Base-by-base conservation (phyloP, 2,888 invertebrate genomes). In the Zele albiditarsus region DNA sequence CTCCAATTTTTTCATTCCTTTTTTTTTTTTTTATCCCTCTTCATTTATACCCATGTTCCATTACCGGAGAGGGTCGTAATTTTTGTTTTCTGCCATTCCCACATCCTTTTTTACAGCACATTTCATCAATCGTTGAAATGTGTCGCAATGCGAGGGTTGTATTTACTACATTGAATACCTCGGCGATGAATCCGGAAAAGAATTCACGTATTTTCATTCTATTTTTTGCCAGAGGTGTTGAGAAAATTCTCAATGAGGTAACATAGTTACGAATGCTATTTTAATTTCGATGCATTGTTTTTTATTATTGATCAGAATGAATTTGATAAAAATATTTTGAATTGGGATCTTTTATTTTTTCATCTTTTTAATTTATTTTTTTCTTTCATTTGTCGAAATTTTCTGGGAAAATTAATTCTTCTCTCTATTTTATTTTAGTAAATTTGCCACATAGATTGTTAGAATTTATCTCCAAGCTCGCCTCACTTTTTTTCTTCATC, bases 11-110 rank as follows among this genome's bases (percentile, higher is more conserved):
- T 20, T 20, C 65, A 31, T 63, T 25, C n/a, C n/a, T n/a, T 71
- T 68, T 46, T 49, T 60, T 60, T 63, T 20, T 75, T 63, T 66
- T 33, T 16, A 68, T 80, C 74, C 66, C 77, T 75, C 75, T 74
- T 62, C 74, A 57, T 20, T 60, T 68, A 28, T 27, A 58, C 27
- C 58, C 58, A 58, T 25, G 27, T 58, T 25, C 27, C 58, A 58
- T 58, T 58, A 58, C 25, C 27, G 12, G 20, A 58, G 23, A 58
- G 58, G 25, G 58, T 58, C 58, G 25, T 27, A 25, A 23, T 20
- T 27, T 12, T 12, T 27, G 14, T 53, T 25, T 23, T 57, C 23
- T 58, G 5, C 23, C 3, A 14, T 58, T 14, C 12, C 23, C 10
- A 23, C 10, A 58, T 14, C 12, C 27, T 25, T 23, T 58, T 58